Percentiles rank a stretch among this genome's conserved stretches.
These are phyloP conservation scores for Dusona sp. DNA, from an alignment of 2,888 invertebrate species.

Conservation along the genomic window DNA sequence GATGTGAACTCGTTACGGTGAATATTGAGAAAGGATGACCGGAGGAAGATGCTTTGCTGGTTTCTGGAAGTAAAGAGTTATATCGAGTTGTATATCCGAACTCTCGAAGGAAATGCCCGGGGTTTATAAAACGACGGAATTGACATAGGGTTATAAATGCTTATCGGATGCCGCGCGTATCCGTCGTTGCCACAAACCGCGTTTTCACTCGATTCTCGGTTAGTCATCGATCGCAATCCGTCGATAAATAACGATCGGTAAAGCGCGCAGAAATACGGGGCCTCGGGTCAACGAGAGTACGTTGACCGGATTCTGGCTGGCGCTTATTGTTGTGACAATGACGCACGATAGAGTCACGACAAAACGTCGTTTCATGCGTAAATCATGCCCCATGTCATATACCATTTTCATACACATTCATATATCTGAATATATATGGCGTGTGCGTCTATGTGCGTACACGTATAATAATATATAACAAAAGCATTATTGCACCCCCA, in stretches of 20 bases:
- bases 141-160: slow-evolving; percentile 61
- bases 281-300: slow-evolving; percentile 43
- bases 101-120: slow-evolving; percentile 50
- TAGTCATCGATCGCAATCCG: slow-evolving; percentile 57
- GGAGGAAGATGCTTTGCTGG: slow-evolving; percentile 13
- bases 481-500: slow-evolving; percentile 71
- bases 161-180: slow-evolving; percentile 45
- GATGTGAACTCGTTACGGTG: background rate
- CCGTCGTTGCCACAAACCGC: slow-evolving; percentile 53
- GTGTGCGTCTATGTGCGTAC: background rate
- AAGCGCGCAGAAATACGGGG: slow-evolving; percentile 44
- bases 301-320: slow-evolving; percentile 44
- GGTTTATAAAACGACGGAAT: slow-evolving; percentile 28
- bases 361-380: slow-evolving; percentile 68
- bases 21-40: background rate
- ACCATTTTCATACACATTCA: slow-evolving; percentile 39
- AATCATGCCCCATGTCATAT: slow-evolving; percentile 70
- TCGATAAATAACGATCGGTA: slow-evolving; percentile 52
- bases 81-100: background rate
- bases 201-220: slow-evolving; percentile 51
- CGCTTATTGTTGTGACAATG: slow-evolving; percentile 72
- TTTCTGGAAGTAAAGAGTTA: slow-evolving; percentile 11
- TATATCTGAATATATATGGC: background rate
- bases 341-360: slow-evolving; percentile 67
- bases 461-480: slow-evolving; percentile 74